These are phyloP conservation scores for Hippasteria phrygiana DNA, from an alignment of 53 echinoderm and acorn worm genomes.

Conservation along the genomic window DNA sequence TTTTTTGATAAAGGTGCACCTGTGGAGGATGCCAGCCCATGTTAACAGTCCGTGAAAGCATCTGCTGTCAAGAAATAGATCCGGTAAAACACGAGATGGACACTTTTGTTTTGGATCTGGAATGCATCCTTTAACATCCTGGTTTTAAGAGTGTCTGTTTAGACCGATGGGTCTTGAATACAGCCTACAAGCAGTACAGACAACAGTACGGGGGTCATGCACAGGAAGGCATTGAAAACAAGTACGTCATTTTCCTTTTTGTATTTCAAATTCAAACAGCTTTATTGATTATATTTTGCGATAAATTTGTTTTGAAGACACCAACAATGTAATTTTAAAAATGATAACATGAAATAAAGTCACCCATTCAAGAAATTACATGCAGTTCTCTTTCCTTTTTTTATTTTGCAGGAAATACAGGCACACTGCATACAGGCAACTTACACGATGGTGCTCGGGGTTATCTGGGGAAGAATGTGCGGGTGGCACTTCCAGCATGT, in stretches of 20 bases:
- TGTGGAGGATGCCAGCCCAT: not conserved
- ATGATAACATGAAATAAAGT: not conserved
- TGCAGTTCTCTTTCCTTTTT: not conserved
- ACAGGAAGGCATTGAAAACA: not conserved
- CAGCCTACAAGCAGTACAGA: conserved; percentile 16
- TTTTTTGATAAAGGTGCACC: not conserved
- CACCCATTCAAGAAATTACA: not conserved
- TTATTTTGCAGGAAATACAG: not conserved
- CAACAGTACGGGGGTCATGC: conserved; percentile 15
- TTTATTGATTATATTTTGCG: not conserved
- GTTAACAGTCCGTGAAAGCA: not conserved
- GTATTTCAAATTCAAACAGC: too few species aligned
- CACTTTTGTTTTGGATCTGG: not conserved
- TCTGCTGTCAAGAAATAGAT: not conserved
- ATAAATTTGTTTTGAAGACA: too few species aligned
- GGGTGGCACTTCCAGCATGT: conserved; percentile 20
- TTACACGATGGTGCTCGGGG: conserved; percentile 31
- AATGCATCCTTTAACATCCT: conserved; percentile 9
- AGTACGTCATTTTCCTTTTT: not conserved
- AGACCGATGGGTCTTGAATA: conserved; percentile 1
- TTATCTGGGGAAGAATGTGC: not conserved
- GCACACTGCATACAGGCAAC: conserved; percentile 14
- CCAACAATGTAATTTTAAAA: too few species aligned
- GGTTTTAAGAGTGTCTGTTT: conserved; percentile 14
- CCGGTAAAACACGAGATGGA: not conserved